These are phyloP conservation scores for Trichoplusia ni DNA, from an alignment of 1,140 invertebrate species.

Conservation along the genomic window DNA sequence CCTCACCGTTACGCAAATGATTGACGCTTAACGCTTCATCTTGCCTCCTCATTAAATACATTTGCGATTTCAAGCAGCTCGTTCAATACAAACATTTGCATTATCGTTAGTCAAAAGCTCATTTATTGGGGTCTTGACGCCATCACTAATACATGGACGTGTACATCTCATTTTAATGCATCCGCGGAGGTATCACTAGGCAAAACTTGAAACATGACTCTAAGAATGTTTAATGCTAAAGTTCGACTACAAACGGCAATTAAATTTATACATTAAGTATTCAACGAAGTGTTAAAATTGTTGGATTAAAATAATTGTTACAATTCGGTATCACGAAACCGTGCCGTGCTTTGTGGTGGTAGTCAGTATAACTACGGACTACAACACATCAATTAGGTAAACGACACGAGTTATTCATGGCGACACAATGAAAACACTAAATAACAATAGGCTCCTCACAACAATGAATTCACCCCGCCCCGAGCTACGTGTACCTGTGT, in stretches of 20 bases:
- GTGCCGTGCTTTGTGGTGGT: no score
- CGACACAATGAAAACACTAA: slow-evolving; percentile 10
- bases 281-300: no score
- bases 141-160: background rate
- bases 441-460: slow-evolving; percentile 10
- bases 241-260: no score
- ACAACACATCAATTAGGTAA: slow-evolving; percentile 19
- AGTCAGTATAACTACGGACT: slow-evolving; percentile 9
- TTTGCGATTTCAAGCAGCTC: background rate
- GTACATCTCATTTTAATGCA: background rate
- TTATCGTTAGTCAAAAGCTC: slow-evolving; percentile 7
- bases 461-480: slow-evolving; percentile 16
- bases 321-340: no score
- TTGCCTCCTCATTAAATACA: slow-evolving; percentile 30
- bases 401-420: slow-evolving; percentile 11
- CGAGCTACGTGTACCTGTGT: background rate
- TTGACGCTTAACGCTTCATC: slow-evolving; percentile 38
- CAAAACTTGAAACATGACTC: no score
- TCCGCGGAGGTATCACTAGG: no score
- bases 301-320: no score
- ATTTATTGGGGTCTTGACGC: background rate
- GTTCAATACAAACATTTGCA: background rate
- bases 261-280: no score
- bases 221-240: no score
- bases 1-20: slow-evolving; percentile 60